Evolutionary conservation across 2,888 invertebrate genomes (phyloP).

Genomic region (Zootermopsis nevadensis): DNA sequence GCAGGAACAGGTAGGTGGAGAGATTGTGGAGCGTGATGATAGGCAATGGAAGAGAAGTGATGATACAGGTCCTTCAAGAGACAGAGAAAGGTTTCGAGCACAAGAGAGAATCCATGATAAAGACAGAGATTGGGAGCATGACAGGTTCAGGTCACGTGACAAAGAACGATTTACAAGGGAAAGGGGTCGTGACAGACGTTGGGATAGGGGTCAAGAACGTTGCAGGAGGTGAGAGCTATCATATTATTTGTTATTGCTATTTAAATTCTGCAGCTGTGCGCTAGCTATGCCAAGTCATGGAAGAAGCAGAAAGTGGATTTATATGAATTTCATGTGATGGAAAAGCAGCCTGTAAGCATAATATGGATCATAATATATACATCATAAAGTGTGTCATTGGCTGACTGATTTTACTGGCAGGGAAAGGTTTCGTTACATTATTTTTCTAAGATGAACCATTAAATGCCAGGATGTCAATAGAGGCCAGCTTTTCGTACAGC

Average conservation of each 20-base stretch:
- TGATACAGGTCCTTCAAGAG: neutral
- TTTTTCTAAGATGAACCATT: too few relatives aligned
- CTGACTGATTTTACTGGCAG: too few relatives aligned
- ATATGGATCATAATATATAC: too few relatives aligned
- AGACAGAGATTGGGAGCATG: neutral
- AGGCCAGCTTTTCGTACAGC: too few relatives aligned
- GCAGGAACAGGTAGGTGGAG: neutral
- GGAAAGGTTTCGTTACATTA: too few relatives aligned
- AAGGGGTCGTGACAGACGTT: constrained; percentile 3
- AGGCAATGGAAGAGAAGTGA: neutral
- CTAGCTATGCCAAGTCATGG: neutral
- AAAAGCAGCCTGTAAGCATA: too few relatives aligned
- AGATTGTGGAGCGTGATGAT: neutral
- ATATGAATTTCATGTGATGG: too few relatives aligned
- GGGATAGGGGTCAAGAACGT: constrained; percentile 28
- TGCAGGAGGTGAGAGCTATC: constrained; percentile 1
- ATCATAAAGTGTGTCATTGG: too few relatives aligned
- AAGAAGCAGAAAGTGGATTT: too few relatives aligned
- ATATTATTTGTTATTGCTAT: neutral
- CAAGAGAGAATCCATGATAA: neutral
- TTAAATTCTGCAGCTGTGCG: neutral
- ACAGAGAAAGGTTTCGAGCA: neutral
- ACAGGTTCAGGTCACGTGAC: neutral
- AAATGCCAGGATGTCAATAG: too few relatives aligned
- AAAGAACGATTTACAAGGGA: constrained; percentile 9